A percentile compares a stretch with the other conserved stretches of the same genome.
phyloP scores from a whole-genome alignment of 2,888 invertebrate species.

The Meteorus cinctellus region DNA sequence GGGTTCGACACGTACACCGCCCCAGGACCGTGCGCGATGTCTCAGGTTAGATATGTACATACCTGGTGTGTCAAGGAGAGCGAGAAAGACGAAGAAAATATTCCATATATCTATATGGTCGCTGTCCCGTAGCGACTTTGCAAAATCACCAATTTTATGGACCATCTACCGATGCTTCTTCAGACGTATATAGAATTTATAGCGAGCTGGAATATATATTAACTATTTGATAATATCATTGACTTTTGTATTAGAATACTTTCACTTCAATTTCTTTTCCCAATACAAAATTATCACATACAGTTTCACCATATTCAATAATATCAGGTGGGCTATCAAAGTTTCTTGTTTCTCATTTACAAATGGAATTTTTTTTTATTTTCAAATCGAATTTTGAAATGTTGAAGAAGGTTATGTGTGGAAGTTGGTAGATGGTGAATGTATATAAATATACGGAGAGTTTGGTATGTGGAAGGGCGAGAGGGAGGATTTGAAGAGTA shows the following conservation, averaged over 20 bases:
- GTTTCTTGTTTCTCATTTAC: no score
- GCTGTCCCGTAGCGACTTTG: slow-evolving; percentile 56
- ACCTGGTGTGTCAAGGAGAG: slow-evolving; percentile 42
- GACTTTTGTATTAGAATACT: background rate
- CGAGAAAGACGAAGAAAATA: slow-evolving; percentile 16
- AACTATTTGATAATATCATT: background rate
- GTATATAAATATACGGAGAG: background rate
- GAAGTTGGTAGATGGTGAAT: no score
- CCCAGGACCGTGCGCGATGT: slow-evolving; percentile 46
- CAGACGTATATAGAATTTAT: background rate
- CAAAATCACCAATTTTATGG: slow-evolving; percentile 71
- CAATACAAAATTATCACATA: no score
- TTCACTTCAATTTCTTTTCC: background rate
- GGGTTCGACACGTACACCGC: slow-evolving; percentile 72
- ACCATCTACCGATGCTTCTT: slow-evolving; percentile 29
- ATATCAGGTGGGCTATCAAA: no score
- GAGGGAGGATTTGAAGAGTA: slow-evolving; percentile 3
- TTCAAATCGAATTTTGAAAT: no score
- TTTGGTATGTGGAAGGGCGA: background rate
- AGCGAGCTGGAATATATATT: slow-evolving; percentile 27
- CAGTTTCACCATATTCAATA: no score
- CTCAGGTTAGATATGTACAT: slow-evolving; percentile 51
- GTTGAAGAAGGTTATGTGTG: no score
- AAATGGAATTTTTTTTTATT: no score
- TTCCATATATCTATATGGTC: slow-evolving; percentile 20